Evolutionary conservation across 2,888 invertebrate genomes (phyloP).

Genomic region (Mactromeris polynyma): DNA sequence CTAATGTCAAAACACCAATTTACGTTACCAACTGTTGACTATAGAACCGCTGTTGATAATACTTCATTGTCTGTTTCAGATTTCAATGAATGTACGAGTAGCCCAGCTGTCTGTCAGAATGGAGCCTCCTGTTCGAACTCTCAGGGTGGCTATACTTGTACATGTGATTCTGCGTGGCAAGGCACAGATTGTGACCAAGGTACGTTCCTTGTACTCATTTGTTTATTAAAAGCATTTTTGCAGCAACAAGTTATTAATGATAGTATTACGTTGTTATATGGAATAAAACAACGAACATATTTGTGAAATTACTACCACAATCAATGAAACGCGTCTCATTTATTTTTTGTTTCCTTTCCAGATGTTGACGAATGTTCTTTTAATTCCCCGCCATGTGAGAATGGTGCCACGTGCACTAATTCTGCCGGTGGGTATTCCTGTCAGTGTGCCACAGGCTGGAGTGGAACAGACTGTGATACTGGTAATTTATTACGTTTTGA

Average conservation of each 20-base stretch:
- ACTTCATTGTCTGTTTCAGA: too few relatives aligned
- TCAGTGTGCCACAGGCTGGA: constrained; percentile 18
- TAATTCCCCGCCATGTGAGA: constrained; percentile 4
- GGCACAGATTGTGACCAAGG: constrained; percentile 34
- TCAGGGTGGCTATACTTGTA: constrained; percentile 20
- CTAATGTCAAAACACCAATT: too few relatives aligned
- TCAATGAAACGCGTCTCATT: too few relatives aligned
- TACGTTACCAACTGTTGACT: too few relatives aligned
- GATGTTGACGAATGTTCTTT: constrained; percentile 34
- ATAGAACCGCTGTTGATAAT: too few relatives aligned
- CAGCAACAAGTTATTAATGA: too few relatives aligned
- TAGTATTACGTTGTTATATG: too few relatives aligned
- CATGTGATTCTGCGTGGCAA: constrained; percentile 24
- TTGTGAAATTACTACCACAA: too few relatives aligned
- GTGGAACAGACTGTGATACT: neutral
- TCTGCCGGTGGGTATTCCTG: constrained; percentile 20
- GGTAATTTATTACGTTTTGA: too few relatives aligned
- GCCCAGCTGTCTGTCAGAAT: constrained; percentile 5
- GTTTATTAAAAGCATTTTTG: too few relatives aligned
- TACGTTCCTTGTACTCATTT: neutral
- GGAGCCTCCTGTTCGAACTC: constrained; percentile 27
- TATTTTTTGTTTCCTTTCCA: too few relatives aligned
- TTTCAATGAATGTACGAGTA: constrained; percentile 29
- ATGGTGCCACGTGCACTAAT: constrained; percentile 32
- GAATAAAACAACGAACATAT: too few relatives aligned